Conservation (phyloP, 1,140 invertebrate species). For the Heliothis virescens region DNA sequence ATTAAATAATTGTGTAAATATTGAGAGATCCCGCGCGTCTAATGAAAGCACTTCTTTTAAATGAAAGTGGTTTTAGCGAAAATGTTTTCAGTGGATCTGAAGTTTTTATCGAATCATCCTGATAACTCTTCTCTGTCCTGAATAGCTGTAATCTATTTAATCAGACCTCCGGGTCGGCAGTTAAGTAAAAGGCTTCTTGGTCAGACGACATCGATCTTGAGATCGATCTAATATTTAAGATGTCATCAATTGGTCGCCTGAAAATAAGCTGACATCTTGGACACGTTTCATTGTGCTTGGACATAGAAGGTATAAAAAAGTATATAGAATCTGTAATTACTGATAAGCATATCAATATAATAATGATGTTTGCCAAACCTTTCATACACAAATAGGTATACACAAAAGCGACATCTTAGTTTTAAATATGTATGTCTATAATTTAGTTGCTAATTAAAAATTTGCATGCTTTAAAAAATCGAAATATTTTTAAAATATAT, state of each 20-base stretch:
- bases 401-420: constrained; percentile 15
- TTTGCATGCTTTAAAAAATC: too few species aligned
- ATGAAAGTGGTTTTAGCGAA: too few species aligned
- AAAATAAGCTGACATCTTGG: not conserved
- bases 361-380: constrained; percentile 24
- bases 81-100: not conserved
- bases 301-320: too few species aligned
- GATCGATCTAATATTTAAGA: not conserved
- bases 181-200: not conserved
- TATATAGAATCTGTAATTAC: too few species aligned
- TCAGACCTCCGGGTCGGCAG: not conserved
- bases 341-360: too few species aligned
- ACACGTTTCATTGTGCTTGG: not conserved
- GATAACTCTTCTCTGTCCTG: not conserved
- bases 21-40: too few species aligned
- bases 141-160: constrained; percentile 20
- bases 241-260: not conserved
- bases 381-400: constrained; percentile 1
- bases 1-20: too few species aligned
- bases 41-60: not conserved
- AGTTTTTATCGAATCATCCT: not conserved
- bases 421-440: too few species aligned
- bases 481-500: too few species aligned
- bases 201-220: not conserved
- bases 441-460: too few species aligned